Base-by-base conservation (phyloP, 2,113 vertebrate species). In the Apteryx mantelli region DNA sequence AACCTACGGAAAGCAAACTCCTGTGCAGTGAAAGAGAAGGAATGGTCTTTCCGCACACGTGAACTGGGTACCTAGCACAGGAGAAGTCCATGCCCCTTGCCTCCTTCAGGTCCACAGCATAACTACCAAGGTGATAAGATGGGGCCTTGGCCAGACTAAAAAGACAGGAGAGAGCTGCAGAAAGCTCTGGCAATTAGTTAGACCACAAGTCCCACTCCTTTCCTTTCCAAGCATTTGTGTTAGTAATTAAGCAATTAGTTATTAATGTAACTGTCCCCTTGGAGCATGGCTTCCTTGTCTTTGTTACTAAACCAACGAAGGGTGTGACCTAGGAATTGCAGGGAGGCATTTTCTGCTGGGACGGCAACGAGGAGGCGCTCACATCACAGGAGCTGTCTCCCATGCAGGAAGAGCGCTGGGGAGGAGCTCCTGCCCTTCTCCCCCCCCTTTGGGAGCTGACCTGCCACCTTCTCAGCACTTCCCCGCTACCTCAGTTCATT, bases 21-120 rank as follows among this genome's bases (percentile, higher is more conserved):
- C 18, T 4, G 6, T 40, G 32, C 0, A 0, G 9, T 30, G 22
- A 50, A 86, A 82, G 7, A 75, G 36, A 52, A 84, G 22, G 87
- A 86, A 71, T 2, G 5, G 2, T 0, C 1, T 0, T 30, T 56
- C 28, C 7, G 28, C 55, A 0, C 13, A n/a, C 3, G 0, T 12
- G 15, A 38, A 6, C 13, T 20, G 6, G 42, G 13, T 69, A 40
- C 8, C 9, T 55, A 56, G 28, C 1, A 1, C 8, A 40, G 36
- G 18, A 79, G 44, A 70, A 81, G 7, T 66, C 46, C 16, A 8
- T 30, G 34, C 3, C 40, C 38, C 13, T 17, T 82, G 16, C 20
- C 71, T 71, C 26, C 2, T 7, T 63, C 53, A 30, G 3, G 2
- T 30, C 11, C 4, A 4, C 38, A 68, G 10, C 71, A 22, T 5